Conservation (phyloP, 1,140 invertebrate species). For the Zaprionus inermis region DNA sequence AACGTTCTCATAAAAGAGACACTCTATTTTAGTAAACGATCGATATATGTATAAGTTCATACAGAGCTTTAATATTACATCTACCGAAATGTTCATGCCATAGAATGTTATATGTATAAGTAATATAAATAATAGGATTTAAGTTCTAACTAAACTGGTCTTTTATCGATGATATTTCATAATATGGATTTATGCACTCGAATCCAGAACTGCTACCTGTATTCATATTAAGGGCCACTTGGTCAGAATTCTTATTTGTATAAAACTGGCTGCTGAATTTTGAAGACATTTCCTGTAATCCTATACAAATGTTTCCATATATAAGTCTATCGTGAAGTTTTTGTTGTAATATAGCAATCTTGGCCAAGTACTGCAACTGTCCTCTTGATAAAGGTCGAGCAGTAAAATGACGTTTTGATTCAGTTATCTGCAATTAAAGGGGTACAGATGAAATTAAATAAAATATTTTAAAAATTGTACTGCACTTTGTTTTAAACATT, state of each 20-base stretch:
- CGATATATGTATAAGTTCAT: neutral
- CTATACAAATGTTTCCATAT: constrained; percentile 33
- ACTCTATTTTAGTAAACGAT: too few species aligned
- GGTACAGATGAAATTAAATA: neutral
- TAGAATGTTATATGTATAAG: neutral
- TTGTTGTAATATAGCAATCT: constrained; percentile 48
- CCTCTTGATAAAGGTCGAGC: constrained; percentile 36
- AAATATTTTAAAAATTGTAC: too few species aligned
- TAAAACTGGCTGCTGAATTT: constrained; percentile 44
- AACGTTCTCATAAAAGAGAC: too few species aligned
- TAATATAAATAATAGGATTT: neutral
- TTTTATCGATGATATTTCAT: constrained; percentile 19
- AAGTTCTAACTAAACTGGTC: neutral
- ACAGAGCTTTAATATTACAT: neutral
- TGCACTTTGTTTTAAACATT: too few species aligned
- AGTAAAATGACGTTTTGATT: constrained; percentile 41
- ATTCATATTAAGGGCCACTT: constrained; percentile 47
- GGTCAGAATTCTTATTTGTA: neutral
- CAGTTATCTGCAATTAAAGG: constrained; percentile 20
- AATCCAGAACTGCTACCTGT: constrained; percentile 50
- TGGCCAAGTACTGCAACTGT: constrained; percentile 52
- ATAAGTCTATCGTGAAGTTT: constrained; percentile 47
- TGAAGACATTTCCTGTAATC: constrained; percentile 38
- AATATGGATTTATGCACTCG: constrained; percentile 37
- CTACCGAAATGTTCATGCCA: neutral